These are phyloP conservation scores for Ascaphus truei DNA, from an alignment of 2,113 vertebrate species.

Conservation along the genomic window DNA sequence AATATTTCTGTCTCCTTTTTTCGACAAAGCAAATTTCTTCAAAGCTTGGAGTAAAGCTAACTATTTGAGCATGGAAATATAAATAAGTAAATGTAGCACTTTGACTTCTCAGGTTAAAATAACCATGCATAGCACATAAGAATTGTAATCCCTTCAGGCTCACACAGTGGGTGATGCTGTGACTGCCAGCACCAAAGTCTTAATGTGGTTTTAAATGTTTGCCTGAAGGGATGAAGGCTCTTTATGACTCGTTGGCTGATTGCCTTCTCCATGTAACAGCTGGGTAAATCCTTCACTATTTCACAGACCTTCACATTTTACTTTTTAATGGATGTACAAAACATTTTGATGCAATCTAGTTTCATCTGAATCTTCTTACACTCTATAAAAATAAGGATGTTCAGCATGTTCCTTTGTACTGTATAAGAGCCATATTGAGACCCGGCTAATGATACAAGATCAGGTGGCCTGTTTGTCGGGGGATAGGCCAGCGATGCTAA, in stretches of 20 bases:
- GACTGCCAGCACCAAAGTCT: conserved; percentile 33
- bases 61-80: conserved; percentile 29
- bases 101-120: conserved; percentile 36
- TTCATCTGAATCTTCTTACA: background rate
- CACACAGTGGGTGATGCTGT: conserved; percentile 26
- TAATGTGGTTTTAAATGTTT: conserved; percentile 36
- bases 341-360: conserved; percentile 10
- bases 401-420: background rate
- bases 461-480: too few species aligned
- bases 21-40: background rate
- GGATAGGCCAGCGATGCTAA: too few species aligned
- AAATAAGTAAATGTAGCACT: conserved; percentile 34
- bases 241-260: conserved; percentile 35
- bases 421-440: too few species aligned
- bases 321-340: conserved; percentile 28
- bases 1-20: conserved; percentile 14
- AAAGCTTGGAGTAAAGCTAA: conserved; percentile 3
- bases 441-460: too few species aligned
- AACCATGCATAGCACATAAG: conserved; percentile 20
- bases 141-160: conserved; percentile 25
- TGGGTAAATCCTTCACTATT: conserved; percentile 24
- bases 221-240: conserved; percentile 29
- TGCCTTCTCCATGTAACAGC: conserved; percentile 25
- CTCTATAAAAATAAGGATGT: background rate
- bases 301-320: conserved; percentile 30